Conservation (phyloP, 2,113 vertebrate species). For the Amazona vittata region DNA sequence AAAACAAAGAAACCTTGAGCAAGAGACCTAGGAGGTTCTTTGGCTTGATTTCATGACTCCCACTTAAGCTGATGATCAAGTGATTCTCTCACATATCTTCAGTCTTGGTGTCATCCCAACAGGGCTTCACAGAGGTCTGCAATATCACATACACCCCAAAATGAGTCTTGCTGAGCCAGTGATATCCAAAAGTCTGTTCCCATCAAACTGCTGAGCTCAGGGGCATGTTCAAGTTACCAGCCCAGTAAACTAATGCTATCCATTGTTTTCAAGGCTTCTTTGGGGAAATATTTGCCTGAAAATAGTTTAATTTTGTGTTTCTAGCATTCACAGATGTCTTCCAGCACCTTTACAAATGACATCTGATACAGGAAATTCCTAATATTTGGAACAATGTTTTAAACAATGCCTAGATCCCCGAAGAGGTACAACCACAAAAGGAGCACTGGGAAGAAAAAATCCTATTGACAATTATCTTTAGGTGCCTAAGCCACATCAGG, state of each 20-base stretch:
- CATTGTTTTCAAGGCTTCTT: not conserved
- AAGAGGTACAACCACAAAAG: not conserved
- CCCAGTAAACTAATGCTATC: not conserved
- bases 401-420: not conserved
- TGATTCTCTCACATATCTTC: not conserved
- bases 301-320: not conserved
- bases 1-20: not conserved
- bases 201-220: not conserved
- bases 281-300: not conserved
- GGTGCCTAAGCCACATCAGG: not conserved
- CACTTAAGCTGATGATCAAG: not conserved
- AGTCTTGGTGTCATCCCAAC: not conserved
- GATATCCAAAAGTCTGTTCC: not conserved
- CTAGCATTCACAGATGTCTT: not conserved
- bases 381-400: not conserved
- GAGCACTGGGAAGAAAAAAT: not conserved
- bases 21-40: not conserved
- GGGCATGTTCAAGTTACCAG: not conserved
- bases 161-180: not conserved
- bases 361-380: not conserved
- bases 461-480: not conserved
- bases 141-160: not conserved
- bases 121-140: not conserved
- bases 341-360: not conserved
- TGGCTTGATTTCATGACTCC: not conserved